phyloP scores from a whole-genome alignment of 2,888 invertebrate genomes.

The Tanypteryx hageni region DNA sequence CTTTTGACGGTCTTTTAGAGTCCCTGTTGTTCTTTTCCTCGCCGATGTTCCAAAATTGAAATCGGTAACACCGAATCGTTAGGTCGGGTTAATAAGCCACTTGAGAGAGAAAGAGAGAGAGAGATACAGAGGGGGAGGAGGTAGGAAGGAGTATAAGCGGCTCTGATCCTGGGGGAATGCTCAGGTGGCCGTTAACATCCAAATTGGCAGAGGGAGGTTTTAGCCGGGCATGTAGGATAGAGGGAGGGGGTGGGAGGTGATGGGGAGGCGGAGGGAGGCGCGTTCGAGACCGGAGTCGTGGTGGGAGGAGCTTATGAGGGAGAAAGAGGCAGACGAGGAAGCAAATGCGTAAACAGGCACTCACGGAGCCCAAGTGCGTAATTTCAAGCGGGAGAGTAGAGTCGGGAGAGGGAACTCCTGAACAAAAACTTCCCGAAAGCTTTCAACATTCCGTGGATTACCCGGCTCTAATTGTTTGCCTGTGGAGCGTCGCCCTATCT shows the following conservation, averaged over 20 bases:
- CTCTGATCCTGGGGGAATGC: slow-evolving; percentile 14
- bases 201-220: background rate
- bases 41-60: background rate
- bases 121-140: too few relatives aligned
- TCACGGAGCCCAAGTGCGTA: background rate
- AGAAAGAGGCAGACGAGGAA: background rate
- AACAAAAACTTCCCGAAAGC: background rate
- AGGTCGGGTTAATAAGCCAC: slow-evolving; percentile 15
- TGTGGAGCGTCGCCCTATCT: background rate
- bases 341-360: background rate
- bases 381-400: background rate
- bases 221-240: too few relatives aligned
- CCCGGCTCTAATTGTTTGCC: slow-evolving; percentile 7
- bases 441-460: slow-evolving; percentile 9
- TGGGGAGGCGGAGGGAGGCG: too few relatives aligned
- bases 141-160: background rate
- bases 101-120: background rate
- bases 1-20: background rate
- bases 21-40: background rate
- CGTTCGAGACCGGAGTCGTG: too few relatives aligned
- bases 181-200: slow-evolving; percentile 24
- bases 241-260: too few relatives aligned
- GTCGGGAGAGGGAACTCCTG: background rate
- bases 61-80: slow-evolving; percentile 15
- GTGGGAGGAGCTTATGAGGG: too few relatives aligned